Percentiles rank a stretch among this genome's conserved stretches.
These are phyloP conservation scores for Merops nubicus DNA, from an alignment of 2,113 vertebrate species.

Conservation along the genomic window DNA sequence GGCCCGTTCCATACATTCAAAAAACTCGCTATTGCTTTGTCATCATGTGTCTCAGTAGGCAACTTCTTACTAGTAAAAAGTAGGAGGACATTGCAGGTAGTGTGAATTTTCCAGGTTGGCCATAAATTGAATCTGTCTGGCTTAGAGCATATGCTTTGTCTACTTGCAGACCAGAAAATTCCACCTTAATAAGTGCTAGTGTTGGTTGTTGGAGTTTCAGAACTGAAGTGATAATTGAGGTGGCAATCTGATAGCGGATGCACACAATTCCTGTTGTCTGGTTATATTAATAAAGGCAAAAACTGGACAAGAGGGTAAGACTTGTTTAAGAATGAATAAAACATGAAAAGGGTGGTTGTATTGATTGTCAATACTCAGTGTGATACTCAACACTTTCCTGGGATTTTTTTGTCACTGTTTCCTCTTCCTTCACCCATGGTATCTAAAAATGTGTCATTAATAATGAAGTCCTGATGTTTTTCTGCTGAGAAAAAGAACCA, in stretches of 20 bases:
- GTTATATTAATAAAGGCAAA: not conserved
- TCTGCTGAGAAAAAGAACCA: not conserved
- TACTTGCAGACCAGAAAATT: not conserved
- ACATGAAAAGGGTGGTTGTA: not conserved
- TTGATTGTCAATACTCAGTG: not conserved
- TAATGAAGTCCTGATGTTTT: not conserved
- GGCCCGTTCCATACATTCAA: not conserved
- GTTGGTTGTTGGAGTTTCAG: not conserved
- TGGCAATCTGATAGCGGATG: not conserved
- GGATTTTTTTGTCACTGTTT: not conserved
- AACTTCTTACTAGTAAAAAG: not conserved
- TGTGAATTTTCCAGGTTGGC: not conserved
- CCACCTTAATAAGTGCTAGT: not conserved
- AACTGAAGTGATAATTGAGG: not conserved
- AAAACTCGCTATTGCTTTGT: not conserved
- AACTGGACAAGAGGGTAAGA: not conserved
- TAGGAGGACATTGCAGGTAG: not conserved
- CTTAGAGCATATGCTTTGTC: not conserved
- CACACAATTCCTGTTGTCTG: not conserved
- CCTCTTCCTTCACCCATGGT: not conserved
- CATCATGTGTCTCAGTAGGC: not conserved
- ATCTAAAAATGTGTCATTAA: not conserved
- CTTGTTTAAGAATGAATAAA: not conserved
- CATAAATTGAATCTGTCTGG: not conserved
- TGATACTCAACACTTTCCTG: not conserved